Conservation (phyloP, 2,113 vertebrate species). For the Pelodiscus sinensis region DNA sequence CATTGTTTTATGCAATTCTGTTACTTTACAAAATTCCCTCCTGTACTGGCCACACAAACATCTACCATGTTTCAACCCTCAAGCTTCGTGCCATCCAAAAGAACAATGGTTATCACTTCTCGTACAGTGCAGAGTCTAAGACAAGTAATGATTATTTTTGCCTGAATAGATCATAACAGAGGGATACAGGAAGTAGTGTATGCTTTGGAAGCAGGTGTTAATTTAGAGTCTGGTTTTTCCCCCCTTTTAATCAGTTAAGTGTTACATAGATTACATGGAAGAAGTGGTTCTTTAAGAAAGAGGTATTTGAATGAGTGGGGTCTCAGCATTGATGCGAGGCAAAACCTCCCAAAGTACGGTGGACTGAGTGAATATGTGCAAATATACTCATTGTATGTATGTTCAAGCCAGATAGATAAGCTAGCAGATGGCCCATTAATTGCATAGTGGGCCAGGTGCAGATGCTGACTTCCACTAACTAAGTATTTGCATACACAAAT, state of each 20-base stretch:
- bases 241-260: neutral
- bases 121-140: neutral
- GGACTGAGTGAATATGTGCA: neutral
- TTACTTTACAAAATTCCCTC: neutral
- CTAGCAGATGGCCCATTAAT: neutral
- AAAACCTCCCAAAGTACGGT: neutral
- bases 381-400: neutral
- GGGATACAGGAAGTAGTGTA: accelerated
- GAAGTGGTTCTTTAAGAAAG: neutral
- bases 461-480: neutral
- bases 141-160: neutral
- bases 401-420: neutral
- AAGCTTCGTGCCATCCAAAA: neutral
- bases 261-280: neutral
- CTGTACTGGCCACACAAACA: neutral
- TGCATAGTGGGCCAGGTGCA: neutral
- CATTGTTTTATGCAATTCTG: neutral
- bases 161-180: neutral
- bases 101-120: accelerated
- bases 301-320: neutral
- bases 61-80: neutral
- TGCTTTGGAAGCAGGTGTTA: neutral
- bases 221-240: neutral
- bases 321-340: neutral
- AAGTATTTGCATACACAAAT: neutral